A percentile compares a stretch with the other conserved stretches of the same genome.
Evolutionary conservation across 2,113 vertebrate genomes (phyloP).

Genomic region (Cervus canadensis): DNA sequence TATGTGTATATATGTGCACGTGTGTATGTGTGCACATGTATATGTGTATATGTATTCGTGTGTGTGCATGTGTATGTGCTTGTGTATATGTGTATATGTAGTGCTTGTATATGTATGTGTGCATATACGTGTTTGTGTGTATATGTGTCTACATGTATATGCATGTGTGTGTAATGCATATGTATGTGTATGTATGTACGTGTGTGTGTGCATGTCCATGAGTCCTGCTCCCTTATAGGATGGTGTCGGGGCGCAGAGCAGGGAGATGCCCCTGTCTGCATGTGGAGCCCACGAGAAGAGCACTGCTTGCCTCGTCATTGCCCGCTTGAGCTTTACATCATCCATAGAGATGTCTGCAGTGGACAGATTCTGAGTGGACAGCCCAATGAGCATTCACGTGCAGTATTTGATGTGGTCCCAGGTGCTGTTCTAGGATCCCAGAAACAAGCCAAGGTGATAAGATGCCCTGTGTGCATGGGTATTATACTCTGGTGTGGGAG

Average conservation of each 20-base stretch:
- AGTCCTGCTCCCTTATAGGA: not conserved
- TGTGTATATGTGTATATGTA: not conserved
- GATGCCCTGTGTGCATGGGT: not conserved
- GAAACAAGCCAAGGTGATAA: not conserved
- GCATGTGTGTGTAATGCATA: not conserved
- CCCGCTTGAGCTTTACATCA: not conserved
- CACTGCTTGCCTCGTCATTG: not conserved
- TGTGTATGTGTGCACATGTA: fast-evolving
- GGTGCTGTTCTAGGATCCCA: not conserved
- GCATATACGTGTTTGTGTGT: not conserved
- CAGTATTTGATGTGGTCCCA: not conserved
- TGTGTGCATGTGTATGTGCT: fast-evolving
- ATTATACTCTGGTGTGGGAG: not conserved
- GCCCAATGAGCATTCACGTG: not conserved
- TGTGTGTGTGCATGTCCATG: not conserved
- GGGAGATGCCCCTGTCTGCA: not conserved
- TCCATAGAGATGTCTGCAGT: not conserved
- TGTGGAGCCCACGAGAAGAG: not conserved
- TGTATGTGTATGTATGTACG: not conserved
- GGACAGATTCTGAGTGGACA: not conserved
- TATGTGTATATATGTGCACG: not conserved
- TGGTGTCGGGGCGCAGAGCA: not conserved
- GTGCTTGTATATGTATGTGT: not conserved
- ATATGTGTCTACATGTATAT: not conserved
- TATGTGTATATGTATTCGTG: not conserved